Conservation (phyloP, 2,797 vertebrate genomes). For the Crotalus adamanteus region DNA sequence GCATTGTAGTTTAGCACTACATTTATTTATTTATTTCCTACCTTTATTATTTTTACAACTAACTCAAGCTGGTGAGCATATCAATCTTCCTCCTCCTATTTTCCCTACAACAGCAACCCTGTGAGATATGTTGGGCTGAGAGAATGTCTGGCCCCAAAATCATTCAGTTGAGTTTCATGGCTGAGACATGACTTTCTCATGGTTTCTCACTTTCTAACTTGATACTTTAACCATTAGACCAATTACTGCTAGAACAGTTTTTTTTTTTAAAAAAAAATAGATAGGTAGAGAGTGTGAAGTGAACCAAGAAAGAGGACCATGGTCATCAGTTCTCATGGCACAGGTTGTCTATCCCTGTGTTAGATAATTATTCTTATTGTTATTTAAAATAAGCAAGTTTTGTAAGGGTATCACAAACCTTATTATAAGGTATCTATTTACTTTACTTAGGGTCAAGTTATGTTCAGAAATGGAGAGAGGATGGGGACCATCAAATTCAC, state of each 20-base stretch:
- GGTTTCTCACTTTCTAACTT: not conserved
- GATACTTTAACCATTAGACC: not conserved
- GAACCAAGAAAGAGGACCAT: not conserved
- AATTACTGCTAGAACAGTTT: not conserved
- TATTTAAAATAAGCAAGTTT: conserved; percentile 18
- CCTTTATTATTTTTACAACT: not conserved
- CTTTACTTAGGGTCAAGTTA: conserved; percentile 92
- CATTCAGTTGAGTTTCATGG: not conserved
- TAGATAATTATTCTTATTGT: not conserved
- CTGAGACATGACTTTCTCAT: not conserved
- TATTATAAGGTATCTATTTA: conserved; percentile 61
- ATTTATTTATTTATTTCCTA: not conserved
- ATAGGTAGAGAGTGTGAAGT: not conserved
- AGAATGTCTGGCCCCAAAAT: not conserved
- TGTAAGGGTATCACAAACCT: conserved; percentile 26
- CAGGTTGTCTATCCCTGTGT: not conserved
- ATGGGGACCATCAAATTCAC: conserved; percentile 99
- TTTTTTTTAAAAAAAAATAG: not conserved
- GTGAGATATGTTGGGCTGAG: not conserved
- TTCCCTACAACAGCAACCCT: not conserved
- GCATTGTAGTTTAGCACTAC: not conserved
- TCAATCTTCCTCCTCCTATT: not conserved
- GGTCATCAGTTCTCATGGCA: not conserved
- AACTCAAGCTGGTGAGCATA: not conserved
- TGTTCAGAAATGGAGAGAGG: conserved; percentile 97